A percentile compares a stretch with the other conserved stretches of the same genome.
Evolutionary conservation across 1,140 invertebrate species (phyloP).

Genomic region (Trichonephila inaurata): DNA sequence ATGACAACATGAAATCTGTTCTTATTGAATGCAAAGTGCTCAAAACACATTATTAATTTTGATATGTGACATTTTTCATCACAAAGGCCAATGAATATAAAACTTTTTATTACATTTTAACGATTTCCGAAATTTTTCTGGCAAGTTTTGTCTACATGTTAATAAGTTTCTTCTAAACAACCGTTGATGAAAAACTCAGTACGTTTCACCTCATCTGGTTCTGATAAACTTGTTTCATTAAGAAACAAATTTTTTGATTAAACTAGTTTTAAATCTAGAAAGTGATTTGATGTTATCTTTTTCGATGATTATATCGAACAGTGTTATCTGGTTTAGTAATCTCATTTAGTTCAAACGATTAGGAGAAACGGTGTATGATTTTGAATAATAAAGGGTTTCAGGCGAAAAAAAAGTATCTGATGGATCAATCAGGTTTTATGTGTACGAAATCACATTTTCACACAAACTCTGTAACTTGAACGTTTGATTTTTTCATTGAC

Average conservation of each 20-base stretch:
- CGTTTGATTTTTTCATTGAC: neutral
- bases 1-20: too few relatives aligned
- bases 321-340: neutral
- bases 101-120: too few relatives aligned
- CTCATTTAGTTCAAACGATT: neutral
- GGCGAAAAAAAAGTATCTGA: neutral
- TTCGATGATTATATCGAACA: neutral
- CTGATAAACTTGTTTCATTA: neutral
- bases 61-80: too few relatives aligned
- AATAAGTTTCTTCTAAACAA: too few relatives aligned
- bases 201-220: neutral
- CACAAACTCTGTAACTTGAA: neutral
- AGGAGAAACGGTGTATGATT: neutral
- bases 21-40: too few relatives aligned
- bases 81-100: too few relatives aligned
- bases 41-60: too few relatives aligned
- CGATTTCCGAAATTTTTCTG: too few relatives aligned
- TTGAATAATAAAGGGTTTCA: neutral
- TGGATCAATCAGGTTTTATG: neutral
- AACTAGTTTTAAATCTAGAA: neutral
- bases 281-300: neutral
- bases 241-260: neutral
- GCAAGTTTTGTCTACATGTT: too few relatives aligned
- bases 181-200: neutral
- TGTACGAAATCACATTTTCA: neutral